Percentiles rank a stretch among this genome's conserved stretches.
These are phyloP conservation scores for Macaria notata DNA, from an alignment of 2,888 invertebrate species.

Conservation along the genomic window DNA sequence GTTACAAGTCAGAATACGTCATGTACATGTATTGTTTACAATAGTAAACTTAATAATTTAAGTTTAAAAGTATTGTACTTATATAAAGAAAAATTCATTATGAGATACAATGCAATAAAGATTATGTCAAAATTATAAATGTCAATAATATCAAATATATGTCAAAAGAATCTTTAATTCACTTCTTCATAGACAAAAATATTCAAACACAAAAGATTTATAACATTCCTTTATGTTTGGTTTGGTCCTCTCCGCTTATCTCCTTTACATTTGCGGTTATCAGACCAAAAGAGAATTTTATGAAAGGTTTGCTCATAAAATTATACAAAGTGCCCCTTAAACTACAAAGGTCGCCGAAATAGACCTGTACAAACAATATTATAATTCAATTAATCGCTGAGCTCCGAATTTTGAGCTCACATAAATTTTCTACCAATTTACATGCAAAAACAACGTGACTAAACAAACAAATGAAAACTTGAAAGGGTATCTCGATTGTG, in stretches of 20 bases:
- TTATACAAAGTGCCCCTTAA: slow-evolving; percentile 2
- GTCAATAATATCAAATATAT: too few relatives aligned
- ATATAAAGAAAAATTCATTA: too few relatives aligned
- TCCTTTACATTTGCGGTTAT: neutral
- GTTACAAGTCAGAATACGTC: too few relatives aligned
- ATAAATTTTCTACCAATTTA: slow-evolving; percentile 47
- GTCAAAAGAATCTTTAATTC: too few relatives aligned
- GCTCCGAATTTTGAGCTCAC: slow-evolving; percentile 30
- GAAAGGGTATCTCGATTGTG: slow-evolving; percentile 57
- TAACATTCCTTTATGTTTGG: neutral
- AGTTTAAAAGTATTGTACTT: too few relatives aligned
- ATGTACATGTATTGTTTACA: too few relatives aligned
- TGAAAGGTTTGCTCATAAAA: neutral
- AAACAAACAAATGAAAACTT: slow-evolving; percentile 52
- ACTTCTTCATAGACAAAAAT: slow-evolving; percentile 5
- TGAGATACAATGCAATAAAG: too few relatives aligned
- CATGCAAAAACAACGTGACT: slow-evolving; percentile 50
- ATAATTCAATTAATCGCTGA: slow-evolving; percentile 10
- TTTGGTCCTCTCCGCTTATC: neutral
- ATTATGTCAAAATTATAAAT: too few relatives aligned
- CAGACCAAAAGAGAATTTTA: neutral
- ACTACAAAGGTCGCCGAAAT: slow-evolving; percentile 5
- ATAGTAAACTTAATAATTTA: too few relatives aligned
- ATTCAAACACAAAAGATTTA: neutral
- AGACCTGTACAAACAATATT: slow-evolving; percentile 1